Evolutionary conservation across 2,113 vertebrate genomes (phyloP), one percentile per base, ranked within the genome.

Genomic region (Thalassarche chlororhynchos): DNA sequence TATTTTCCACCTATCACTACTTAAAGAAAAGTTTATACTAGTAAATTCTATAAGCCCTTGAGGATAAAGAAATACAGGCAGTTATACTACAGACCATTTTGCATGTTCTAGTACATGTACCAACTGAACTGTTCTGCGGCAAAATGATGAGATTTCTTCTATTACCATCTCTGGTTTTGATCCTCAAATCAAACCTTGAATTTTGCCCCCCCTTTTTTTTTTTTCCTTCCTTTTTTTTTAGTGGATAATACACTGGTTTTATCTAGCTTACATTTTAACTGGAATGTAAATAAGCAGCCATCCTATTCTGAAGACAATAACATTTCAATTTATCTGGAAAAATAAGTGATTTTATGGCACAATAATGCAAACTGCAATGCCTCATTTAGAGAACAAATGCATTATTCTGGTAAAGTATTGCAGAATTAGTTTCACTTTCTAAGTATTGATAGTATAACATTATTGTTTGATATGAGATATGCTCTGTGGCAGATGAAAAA

Each of bases 281-380:
- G 83, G n/a, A 65, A 84, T 83, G 72, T 90, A 94, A 94, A 96
- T 87, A 97, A 90, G 72, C 87, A 93, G 91, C 65, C 49, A 62
- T 70, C 40, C 64, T 93, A 65, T 69, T 86, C 79, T 5, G 3
- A 85, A 95, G 60, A 86, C 55, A 94, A 69, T 91, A 95, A 94
- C 36, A 78, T 72, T 96, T 86, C 93, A 88, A 95, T 95, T 87
- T 93, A 62, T 75, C 74, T 95, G 74, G 58, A 93, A 92, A 97
- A 94, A 70, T 15, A 93, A 79, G 65, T 42, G 68, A 88, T 93
- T 97, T 94, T 95, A 92, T 92, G 82, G 68, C 54, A 38, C 81
- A 94, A 80, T 94, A 95, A 94, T 42, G 89, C 46, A 88, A 93
- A 85, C 40, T 86, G 42, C 31, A 86, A 84, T 24, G 85, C 74